Percentiles rank a stretch among this genome's conserved stretches.
Conservation (phyloP, 2,797 vertebrate genomes). For the Dromococcyx pavoninus region DNA sequence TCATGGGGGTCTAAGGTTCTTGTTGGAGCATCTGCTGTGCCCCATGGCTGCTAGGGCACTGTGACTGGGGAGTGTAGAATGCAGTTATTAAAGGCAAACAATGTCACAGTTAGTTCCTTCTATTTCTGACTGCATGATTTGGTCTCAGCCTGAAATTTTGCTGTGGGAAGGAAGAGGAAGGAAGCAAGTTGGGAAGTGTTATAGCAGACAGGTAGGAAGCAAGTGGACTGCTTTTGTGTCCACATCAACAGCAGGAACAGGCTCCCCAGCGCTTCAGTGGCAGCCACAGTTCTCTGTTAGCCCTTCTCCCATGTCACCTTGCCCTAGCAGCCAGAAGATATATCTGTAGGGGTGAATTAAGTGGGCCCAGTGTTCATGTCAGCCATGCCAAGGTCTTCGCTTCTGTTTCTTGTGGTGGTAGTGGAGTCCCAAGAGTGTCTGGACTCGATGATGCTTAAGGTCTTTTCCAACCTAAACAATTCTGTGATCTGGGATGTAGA, state of each 20-base stretch:
- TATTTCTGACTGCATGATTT: background rate
- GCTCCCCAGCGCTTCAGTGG: background rate
- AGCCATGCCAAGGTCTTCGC: background rate
- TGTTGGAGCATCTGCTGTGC: background rate
- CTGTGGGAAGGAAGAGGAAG: background rate
- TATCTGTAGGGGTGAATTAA: rapidly evolving
- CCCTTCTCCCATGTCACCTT: background rate
- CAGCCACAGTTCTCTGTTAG: background rate
- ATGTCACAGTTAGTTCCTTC: background rate
- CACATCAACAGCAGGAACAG: background rate
- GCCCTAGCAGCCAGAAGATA: background rate
- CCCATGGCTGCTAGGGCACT: background rate
- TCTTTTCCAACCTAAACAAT: too few species aligned
- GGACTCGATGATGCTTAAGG: too few species aligned
- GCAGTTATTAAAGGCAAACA: background rate
- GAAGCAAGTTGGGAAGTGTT: background rate
- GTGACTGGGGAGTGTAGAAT: background rate
- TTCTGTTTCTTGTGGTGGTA: background rate
- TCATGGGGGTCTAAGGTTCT: background rate
- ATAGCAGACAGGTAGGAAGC: background rate
- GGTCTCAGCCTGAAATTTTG: background rate
- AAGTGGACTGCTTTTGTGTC: background rate
- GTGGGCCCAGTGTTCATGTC: background rate
- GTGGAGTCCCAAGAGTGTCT: background rate
- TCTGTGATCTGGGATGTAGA: background rate